Evolutionary conservation across 2,113 vertebrate species (phyloP).

Genomic region (Hydropotes inermis): DNA sequence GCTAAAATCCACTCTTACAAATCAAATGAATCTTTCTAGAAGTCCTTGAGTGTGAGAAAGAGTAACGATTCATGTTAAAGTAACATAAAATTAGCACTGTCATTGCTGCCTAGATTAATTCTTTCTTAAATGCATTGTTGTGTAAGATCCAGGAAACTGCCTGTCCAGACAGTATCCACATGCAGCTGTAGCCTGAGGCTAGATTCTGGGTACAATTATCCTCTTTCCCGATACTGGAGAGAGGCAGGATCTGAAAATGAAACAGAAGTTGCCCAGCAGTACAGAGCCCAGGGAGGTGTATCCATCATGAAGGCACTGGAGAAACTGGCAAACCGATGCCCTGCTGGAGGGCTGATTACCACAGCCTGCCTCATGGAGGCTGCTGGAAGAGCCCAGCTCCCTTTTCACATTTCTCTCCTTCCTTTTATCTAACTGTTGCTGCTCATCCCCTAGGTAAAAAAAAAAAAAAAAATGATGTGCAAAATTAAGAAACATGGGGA

Average conservation of each 20-base stretch:
- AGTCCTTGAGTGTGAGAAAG: neutral
- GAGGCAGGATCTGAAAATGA: neutral
- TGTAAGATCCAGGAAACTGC: neutral
- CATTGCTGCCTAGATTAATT: conserved; percentile 9
- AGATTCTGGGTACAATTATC: neutral
- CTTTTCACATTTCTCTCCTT: neutral
- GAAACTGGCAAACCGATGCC: neutral
- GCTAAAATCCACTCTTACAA: neutral
- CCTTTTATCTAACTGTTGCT: neutral
- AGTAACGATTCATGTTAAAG: neutral
- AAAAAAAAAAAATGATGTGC: neutral
- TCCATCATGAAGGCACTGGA: neutral
- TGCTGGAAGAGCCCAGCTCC: neutral
- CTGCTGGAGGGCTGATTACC: neutral
- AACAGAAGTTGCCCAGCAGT: neutral
- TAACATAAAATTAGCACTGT: neutral
- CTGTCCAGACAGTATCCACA: neutral
- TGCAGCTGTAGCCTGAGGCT: neutral
- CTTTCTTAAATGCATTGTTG: conserved; percentile 39
- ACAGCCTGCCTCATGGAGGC: neutral
- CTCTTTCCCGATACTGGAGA: neutral
- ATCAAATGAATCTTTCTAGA: conserved; percentile 9
- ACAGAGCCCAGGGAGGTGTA: neutral
- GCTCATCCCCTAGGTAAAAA: neutral
- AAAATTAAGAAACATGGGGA: neutral